Evolutionary conservation across 2,113 vertebrate genomes (phyloP), one percentile per base, ranked within the genome.

Genomic region (Coregonus clupeaformis): DNA sequence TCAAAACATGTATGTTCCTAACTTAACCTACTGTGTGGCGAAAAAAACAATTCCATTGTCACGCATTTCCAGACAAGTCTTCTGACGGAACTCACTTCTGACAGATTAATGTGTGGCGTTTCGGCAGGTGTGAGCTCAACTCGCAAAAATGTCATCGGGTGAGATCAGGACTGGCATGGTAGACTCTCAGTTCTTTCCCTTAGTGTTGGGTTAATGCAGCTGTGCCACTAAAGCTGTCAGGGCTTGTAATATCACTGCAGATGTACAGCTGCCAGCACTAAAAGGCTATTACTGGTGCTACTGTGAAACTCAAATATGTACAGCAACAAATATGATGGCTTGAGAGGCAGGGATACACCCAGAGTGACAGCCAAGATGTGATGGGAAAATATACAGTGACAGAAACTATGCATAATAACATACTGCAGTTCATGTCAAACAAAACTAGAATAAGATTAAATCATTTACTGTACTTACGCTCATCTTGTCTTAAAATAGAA

Each of bases 191-290:
- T 86, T 80, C 67, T 84, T 76, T 87, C 81, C 72, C 59, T 75
- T 74, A 68, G 77, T 14, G 74, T 70, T 82, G 75, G 65, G 74
- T 83, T 88, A 83, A 91, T 88, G 87, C 82, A 86, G 84, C 81
- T 79, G 77, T 78, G 75, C 80, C 76, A 84, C 83, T 86, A 85
- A 87, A 87, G 78, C 88, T 89, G 89, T 88, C 86, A 84, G 79
- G 68, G 71, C 47, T 72, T 78, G 76, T 71, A 82, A 84, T 81
- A 78, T 82, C 65, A 9, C 70, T 71, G 76, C 75, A 86, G 83
- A 88, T 76, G 74, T 74, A 89, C 75, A 76, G 82, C 83, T 82
- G 76, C 77, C 68, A 76, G 78, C 77, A 77, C 75, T 76, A 71
- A 86, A 77, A 85, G 77, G 78, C 76, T 80, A 82, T 89, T 88